Evolutionary conservation across 2,888 invertebrate species (phyloP), one percentile per base, ranked within the genome.

Genomic region (Conops quadrifasciatus): DNA sequence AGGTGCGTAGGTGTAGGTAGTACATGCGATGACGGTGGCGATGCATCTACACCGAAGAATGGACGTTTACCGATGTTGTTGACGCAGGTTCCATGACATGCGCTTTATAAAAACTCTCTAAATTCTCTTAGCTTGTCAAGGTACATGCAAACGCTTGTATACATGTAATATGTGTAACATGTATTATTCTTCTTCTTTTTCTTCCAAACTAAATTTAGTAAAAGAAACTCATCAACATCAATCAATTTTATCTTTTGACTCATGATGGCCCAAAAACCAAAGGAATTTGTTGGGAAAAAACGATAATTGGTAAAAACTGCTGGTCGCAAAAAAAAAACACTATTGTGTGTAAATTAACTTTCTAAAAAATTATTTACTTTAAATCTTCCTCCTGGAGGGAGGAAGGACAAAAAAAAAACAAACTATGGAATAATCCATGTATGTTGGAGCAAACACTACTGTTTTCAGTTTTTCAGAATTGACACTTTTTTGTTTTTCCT

Each of bases 321-420:
- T 51, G 19, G 26, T 28, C n/a, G 26, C 28, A 11, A 53, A 28
- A 19, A 45, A 51, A 36, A 36, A 36, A 36, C 4, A 7, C 43
- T 53, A 70, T 70, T 63, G 63, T 70, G 49, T 70, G 69, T 56
- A 49, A 70, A 70, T 70, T 30, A 70, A 70, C 69, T 70, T 70
- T 70, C 69, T 63, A 67, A 67, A 63, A 30, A 70, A 53, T 69
- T 69, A 62, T 70, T 62, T 43, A 68, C 62, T 62, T 36, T 47
- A 60, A 60, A 68, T 60, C 36, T 60, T 49, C 49, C 30, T 60
- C 24, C 56, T 56, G 66, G 43, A 66, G 51, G 47, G 43, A 47
- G 24, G 15, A 66, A 66, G 56, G 43, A 30, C 49, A 4, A 59
- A 28, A 16, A 59, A 15, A 59, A 59, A 28, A 63, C 9, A 24